These are phyloP conservation scores for Cremastinae sp. DNA, from an alignment of 2,888 invertebrate species.

Conservation along the genomic window DNA sequence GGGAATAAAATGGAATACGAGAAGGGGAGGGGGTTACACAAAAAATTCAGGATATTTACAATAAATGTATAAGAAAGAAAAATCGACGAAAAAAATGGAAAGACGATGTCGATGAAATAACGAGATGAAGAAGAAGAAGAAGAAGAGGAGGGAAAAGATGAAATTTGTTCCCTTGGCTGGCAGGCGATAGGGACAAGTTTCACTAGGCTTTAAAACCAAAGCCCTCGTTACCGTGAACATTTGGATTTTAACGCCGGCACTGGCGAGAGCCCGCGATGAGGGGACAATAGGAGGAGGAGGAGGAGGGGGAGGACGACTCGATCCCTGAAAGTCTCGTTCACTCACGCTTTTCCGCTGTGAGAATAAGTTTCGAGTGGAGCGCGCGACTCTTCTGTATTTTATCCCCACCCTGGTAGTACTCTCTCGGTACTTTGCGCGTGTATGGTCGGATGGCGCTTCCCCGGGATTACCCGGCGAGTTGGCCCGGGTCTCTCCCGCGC, in stretches of 20 bases:
- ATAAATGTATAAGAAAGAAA: too few relatives aligned
- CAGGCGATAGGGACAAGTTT: conserved; percentile 30
- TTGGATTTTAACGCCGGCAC: conserved; percentile 76
- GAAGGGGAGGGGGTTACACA: too few relatives aligned
- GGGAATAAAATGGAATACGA: too few relatives aligned
- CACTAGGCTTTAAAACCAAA: conserved; percentile 75
- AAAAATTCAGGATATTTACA: too few relatives aligned
- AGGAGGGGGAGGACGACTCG: conserved; percentile 35
- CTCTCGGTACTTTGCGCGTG: conserved; percentile 28
- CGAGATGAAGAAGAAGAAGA: too few relatives aligned
- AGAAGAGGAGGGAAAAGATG: conserved; percentile 33
- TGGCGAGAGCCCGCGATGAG: conserved; percentile 39
- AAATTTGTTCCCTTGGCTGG: conserved; percentile 35
- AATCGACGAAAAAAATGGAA: too few relatives aligned
- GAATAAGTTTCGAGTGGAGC: conserved; percentile 44
- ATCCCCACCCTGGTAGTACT: conserved; percentile 12
- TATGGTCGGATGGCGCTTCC: conserved; percentile 47
- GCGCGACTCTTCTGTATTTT: conserved; percentile 33
- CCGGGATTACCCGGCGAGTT: conserved; percentile 48
- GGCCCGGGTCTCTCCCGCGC: conserved; percentile 29
- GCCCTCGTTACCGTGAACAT: conserved; percentile 74
- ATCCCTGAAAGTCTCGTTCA: conserved; percentile 53
- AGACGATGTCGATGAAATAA: too few relatives aligned
- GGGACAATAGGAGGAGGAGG: neutral
- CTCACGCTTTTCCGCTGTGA: conserved; percentile 51